Evolutionary conservation across 2,113 vertebrate species (phyloP).

Genomic region (Eolophus roseicapilla): DNA sequence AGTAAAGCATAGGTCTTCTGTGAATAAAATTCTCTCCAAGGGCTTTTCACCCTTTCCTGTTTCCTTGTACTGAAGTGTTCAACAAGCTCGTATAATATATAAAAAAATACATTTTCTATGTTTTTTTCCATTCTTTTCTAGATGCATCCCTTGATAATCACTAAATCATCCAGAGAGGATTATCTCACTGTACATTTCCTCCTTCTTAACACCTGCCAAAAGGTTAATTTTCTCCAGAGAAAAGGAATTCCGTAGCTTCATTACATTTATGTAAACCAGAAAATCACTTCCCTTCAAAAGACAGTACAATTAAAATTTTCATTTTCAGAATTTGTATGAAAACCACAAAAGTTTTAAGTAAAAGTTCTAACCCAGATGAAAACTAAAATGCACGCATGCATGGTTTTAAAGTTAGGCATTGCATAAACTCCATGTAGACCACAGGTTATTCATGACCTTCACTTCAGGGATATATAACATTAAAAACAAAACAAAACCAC

Average conservation of each 20-base stretch:
- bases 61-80: not conserved
- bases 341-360: not conserved
- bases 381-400: not conserved
- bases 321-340: not conserved
- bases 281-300: not conserved
- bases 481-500: not conserved
- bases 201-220: not conserved
- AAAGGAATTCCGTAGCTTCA: not conserved
- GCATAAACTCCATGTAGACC: not conserved
- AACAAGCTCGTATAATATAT: not conserved
- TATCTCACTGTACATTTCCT: not conserved
- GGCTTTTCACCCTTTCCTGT: not conserved
- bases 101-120: not conserved
- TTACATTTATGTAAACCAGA: not conserved
- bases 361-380: not conserved
- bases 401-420: not conserved
- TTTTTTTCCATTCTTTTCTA: not conserved
- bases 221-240: slow-evolving; percentile 3
- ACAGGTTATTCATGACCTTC: not conserved
- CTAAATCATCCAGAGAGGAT: not conserved
- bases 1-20: not conserved
- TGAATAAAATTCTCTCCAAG: not conserved
- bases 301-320: not conserved
- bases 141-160: not conserved
- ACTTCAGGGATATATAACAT: not conserved